phyloP scores from a whole-genome alignment of 2,113 vertebrate species.

The Parus major region DNA sequence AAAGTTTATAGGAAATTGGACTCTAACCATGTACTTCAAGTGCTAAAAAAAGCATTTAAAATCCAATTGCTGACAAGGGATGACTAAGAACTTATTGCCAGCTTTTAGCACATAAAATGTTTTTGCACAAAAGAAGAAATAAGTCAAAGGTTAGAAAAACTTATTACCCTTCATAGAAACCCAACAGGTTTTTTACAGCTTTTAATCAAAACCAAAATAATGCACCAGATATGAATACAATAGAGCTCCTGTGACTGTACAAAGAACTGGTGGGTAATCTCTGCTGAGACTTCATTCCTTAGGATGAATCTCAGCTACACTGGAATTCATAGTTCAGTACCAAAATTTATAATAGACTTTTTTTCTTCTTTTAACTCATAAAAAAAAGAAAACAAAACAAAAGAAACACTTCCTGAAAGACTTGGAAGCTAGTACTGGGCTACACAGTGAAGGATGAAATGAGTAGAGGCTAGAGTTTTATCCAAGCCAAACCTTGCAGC shows the following conservation, averaged over 20 bases:
- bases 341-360: neutral
- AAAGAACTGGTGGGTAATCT: neutral
- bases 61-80: neutral
- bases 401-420: neutral
- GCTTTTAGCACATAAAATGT: neutral
- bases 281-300: neutral
- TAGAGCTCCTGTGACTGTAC: neutral
- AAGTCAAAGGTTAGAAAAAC: slow-evolving; percentile 33
- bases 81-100: neutral
- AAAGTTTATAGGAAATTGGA: neutral
- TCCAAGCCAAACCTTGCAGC: neutral
- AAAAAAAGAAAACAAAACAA: neutral
- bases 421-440: neutral
- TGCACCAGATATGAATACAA: neutral
- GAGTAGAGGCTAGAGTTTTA: neutral
- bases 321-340: neutral
- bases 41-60: slow-evolving; percentile 13
- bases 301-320: neutral
- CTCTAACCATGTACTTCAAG: neutral
- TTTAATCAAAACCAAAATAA: slow-evolving; percentile 34
- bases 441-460: neutral
- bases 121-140: slow-evolving; percentile 11
- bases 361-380: neutral
- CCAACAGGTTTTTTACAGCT: neutral
- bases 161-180: neutral